Base-by-base conservation (phyloP, 2,113 vertebrate species). In the Platysteira castanea region DNA sequence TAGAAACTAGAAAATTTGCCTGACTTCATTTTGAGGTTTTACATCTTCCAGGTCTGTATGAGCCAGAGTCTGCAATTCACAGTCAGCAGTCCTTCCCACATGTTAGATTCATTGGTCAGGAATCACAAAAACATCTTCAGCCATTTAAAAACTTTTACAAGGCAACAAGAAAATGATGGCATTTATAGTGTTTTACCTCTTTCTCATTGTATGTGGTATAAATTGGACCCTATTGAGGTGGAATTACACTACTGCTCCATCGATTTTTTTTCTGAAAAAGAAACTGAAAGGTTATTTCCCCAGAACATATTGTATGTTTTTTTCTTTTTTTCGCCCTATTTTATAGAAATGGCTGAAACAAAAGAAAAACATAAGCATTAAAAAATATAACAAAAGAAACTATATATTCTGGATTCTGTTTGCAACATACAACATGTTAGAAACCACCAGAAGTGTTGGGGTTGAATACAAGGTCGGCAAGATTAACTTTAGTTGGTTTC, bases 1-100 rank as follows among this genome's bases (percentile, higher is more conserved):
- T 50, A 87, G 71, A 94, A 80, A 56, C 23, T 7, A 31, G 24
- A 91, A 95, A 23, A 35, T 24, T 73, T 49, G 10, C 33, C 30
- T 86, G 61, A 47, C 74, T 82, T 75, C 17, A 59, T 90, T 93
- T 97, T 90, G 13, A 37, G 39, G 5, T 85, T 89, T 91, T 75
- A 70, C 31, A 54, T 56, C 35, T 85, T 91, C n/a, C 41, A 61
- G 39, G 6, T 63, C 47, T 63, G 7, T 64, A 57, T 64, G 9
- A 67, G 23, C 26, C 13, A 73, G 49, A 35, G 27, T 28, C 64
- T 64, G 10, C 10, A 42, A 35, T 57, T 73, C 20, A 37, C 13
- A 35, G 8, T 57, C 50, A 69, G 3, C 6, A 47, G 30, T 54
- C 13, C 26, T 87, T 82, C 39, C 9, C 6, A 49, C 2, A 8